phyloP scores from a whole-genome alignment of 2,888 invertebrate genomes.

The Mesochorus sp. region DNA sequence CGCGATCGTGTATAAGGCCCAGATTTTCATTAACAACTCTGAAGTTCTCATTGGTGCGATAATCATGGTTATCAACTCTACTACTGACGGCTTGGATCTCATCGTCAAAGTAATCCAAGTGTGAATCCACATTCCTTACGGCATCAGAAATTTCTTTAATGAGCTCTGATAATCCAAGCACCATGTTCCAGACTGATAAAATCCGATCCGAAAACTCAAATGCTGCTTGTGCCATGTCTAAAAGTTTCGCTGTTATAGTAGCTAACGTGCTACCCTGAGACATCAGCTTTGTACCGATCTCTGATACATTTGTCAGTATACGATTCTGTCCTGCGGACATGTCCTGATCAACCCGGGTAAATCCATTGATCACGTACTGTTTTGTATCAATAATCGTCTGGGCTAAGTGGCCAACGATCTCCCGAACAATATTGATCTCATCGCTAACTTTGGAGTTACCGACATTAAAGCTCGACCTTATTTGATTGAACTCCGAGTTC shows the following conservation, averaged over 20 bases:
- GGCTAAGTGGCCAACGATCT: not conserved
- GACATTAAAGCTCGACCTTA: not conserved
- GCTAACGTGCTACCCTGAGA: not conserved
- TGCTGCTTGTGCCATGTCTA: not conserved
- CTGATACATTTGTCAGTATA: conserved; percentile 6
- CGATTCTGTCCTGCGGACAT: not conserved
- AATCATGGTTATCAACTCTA: too few relatives aligned
- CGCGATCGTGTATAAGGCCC: too few relatives aligned
- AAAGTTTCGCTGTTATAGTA: not conserved
- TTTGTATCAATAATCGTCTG: not conserved
- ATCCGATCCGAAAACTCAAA: too few relatives aligned
- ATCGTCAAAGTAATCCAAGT: too few relatives aligned
- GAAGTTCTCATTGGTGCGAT: too few relatives aligned
- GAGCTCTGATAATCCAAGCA: too few relatives aligned
- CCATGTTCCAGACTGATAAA: too few relatives aligned
- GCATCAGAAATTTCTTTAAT: too few relatives aligned
- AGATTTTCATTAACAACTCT: too few relatives aligned
- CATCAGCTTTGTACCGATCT: not conserved
- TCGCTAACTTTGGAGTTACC: not conserved
- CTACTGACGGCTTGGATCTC: too few relatives aligned
- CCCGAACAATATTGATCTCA: not conserved
- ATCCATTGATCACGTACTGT: not conserved
- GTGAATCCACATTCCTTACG: too few relatives aligned
- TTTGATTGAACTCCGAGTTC: not conserved
- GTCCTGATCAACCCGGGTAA: not conserved